Conservation (phyloP, 2,113 vertebrate species). For the Raja brachyura region DNA sequence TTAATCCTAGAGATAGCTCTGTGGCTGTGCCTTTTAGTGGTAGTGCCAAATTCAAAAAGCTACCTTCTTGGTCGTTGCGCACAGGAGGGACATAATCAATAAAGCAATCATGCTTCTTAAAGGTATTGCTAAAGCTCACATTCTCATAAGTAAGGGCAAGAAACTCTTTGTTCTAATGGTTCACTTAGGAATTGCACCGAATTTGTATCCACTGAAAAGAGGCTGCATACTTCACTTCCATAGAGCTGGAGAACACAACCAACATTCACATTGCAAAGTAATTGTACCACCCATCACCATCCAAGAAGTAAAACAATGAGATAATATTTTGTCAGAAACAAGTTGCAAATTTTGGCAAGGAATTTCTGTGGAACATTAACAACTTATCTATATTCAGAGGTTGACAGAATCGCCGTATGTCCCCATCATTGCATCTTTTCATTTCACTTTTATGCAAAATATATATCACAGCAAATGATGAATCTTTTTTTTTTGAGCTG, state of each 20-base stretch:
- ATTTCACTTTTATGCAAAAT: neutral
- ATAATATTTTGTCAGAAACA: neutral
- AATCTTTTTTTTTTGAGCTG: neutral
- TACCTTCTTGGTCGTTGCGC: neutral
- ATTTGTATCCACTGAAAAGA: neutral
- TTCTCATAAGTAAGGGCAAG: neutral
- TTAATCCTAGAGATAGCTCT: neutral
- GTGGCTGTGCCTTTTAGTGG: neutral
- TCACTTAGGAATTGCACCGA: neutral
- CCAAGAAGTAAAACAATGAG: neutral
- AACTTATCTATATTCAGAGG: neutral
- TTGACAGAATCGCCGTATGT: neutral
- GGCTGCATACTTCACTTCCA: neutral
- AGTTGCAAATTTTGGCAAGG: neutral
- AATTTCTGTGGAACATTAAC: neutral
- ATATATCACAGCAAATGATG: neutral
- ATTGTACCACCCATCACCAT: neutral
- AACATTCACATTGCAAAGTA: neutral
- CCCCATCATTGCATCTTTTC: neutral
- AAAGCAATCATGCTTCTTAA: slow-evolving; percentile 9
- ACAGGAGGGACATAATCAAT: slow-evolving; percentile 17
- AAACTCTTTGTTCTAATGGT: neutral
- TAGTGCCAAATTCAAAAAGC: neutral
- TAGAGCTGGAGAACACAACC: too few species aligned
- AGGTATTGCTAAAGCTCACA: slow-evolving; percentile 5